phyloP scores from a whole-genome alignment of 2,113 vertebrate species.

The Eptesicus fuscus region DNA sequence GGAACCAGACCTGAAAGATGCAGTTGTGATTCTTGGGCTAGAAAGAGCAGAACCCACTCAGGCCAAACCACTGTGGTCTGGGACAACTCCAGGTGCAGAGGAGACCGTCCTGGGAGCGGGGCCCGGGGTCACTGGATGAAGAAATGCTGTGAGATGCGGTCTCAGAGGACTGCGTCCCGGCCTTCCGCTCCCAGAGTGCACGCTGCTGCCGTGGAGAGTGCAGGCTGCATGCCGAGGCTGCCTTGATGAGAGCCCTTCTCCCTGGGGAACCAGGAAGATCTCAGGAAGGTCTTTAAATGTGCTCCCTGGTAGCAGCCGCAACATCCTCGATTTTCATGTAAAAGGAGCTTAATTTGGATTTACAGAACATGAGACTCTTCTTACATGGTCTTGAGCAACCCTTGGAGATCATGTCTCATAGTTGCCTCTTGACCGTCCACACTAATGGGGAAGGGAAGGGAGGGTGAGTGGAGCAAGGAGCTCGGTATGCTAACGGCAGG shows the following conservation, averaged over 20 bases:
- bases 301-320: background rate
- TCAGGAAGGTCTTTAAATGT: background rate
- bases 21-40: background rate
- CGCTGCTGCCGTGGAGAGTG: background rate
- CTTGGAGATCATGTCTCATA: accelerated
- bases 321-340: background rate
- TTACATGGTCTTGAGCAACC: background rate
- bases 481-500: background rate
- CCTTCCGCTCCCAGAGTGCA: no score
- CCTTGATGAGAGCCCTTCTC: background rate
- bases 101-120: background rate
- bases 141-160: background rate
- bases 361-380: background rate
- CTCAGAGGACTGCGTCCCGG: accelerated
- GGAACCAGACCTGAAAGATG: background rate
- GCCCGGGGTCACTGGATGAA: no score
- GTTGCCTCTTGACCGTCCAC: background rate
- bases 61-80: background rate
- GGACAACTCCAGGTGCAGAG: background rate
- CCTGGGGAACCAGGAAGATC: background rate
- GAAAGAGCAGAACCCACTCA: background rate
- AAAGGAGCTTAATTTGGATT: background rate
- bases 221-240: background rate
- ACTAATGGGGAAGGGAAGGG: background rate
- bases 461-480: background rate